phyloP scores from a whole-genome alignment of 2,113 vertebrate species.

The Anarhynchus alexandrinus region DNA sequence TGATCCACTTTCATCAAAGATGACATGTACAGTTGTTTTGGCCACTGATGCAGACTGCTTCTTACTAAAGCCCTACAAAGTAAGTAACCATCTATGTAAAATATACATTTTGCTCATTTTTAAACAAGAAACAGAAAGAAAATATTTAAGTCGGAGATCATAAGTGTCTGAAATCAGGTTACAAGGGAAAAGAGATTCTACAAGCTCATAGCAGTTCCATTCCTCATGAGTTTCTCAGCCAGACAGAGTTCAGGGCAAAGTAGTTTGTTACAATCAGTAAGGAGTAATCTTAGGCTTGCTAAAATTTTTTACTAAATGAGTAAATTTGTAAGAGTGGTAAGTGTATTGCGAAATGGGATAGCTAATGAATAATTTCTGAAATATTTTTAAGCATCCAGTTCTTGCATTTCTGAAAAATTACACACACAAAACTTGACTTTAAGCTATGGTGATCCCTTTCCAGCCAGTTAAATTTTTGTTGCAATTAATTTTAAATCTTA shows the following conservation, averaged over 20 bases:
- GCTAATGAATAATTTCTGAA: background rate
- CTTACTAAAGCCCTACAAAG: constrained; percentile 75
- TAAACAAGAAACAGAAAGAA: background rate
- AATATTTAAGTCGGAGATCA: background rate
- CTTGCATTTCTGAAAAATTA: background rate
- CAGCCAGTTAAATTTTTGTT: background rate
- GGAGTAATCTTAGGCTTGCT: background rate
- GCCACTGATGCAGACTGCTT: constrained; percentile 81
- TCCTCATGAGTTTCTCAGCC: background rate
- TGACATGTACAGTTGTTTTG: constrained; percentile 80
- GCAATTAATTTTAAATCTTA: background rate
- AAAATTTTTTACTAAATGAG: background rate
- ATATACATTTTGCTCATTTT: background rate
- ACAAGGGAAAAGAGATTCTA: background rate
- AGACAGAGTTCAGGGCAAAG: background rate
- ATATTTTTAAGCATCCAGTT: background rate
- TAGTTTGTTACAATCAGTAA: background rate
- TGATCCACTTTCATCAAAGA: constrained; percentile 81
- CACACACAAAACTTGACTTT: background rate
- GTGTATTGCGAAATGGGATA: background rate
- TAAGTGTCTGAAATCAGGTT: background rate
- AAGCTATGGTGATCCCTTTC: background rate
- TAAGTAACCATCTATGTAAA: background rate
- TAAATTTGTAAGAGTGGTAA: background rate
- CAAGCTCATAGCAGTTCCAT: background rate